Evolutionary conservation across 2,113 vertebrate species (phyloP), one percentile per base, ranked within the genome.

Genomic region (Cryptomyrus ogoouensis): DNA sequence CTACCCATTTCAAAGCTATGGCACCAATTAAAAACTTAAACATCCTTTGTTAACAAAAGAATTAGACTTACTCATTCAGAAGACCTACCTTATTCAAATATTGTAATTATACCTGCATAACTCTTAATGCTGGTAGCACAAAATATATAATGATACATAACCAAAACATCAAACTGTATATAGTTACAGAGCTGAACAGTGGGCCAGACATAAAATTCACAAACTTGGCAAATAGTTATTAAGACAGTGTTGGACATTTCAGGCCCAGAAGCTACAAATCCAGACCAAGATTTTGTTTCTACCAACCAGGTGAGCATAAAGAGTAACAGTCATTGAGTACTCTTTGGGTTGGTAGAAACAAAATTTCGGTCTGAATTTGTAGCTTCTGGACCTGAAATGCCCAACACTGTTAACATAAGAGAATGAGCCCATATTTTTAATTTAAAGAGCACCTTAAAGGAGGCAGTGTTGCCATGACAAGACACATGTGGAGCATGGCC

Each of bases 201-300:
- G 94, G 93, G 94, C 94, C 95, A 96, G 95, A 96, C 95, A 95
- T 95, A 93, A 96, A 95, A 94, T 94, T 95, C 95, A 93, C 93
- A 94, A 93, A 93, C 92, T 94, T 94, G 94, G 95, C 95, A 95
- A 95, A 95, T 96, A 95, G 93, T 96, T 96, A 96, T 96, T 96
- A 94, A 96, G 95, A 95, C 96, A 56, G 53, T 21, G 5, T 53
- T 53, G 17, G 17, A 17, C 17, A 53, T 53, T 21, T 53, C 17
- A 21, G 17, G 17, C 12, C 52, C 17, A 53, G 17, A 53, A 53
- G 5, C 17, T 53, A 53, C 17, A 53, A 53, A 53, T 56, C 19
- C 19, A 56, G 19, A 56, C 53, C 53, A 6, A 21, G 19, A 56
- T 56, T 56, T 56, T 56, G 53, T 21, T 56, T 56, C 53, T 24